Evolutionary conservation across 2,888 invertebrate genomes (phyloP).

Genomic region (Pyrrhopygopsis socrates): DNA sequence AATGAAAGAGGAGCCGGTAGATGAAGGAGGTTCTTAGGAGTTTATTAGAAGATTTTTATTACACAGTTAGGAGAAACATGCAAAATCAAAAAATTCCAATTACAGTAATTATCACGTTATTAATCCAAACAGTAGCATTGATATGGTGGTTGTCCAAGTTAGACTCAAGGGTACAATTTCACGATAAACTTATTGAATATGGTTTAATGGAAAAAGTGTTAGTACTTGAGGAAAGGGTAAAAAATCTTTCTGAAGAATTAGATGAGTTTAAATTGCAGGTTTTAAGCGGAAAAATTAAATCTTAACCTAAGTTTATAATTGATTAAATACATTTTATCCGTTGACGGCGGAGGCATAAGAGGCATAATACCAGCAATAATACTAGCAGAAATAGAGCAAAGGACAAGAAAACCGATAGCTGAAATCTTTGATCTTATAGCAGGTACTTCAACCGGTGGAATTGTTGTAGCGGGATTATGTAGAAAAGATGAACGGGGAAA

Average conservation of each 20-base stretch:
- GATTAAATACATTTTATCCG: not conserved
- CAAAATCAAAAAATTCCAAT: not conserved
- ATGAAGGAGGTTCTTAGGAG: no score
- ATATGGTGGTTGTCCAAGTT: not conserved
- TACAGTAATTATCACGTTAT: not conserved
- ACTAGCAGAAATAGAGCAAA: not conserved
- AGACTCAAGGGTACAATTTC: conserved; percentile 3
- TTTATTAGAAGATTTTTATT: no score
- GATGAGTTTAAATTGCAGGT: not conserved
- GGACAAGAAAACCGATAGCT: not conserved
- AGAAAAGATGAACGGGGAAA: not conserved
- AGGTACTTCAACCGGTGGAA: not conserved
- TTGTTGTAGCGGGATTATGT: not conserved
- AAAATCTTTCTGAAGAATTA: not conserved
- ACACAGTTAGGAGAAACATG: no score
- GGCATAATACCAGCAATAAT: not conserved
- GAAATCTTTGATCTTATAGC: not conserved
- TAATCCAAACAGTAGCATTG: not conserved
- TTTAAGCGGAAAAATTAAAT: not conserved
- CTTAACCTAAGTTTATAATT: no score
- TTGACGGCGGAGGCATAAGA: conserved; percentile 1
- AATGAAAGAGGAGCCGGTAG: no score
- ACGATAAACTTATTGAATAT: conserved; percentile 3
- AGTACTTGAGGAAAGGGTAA: conserved; percentile 3
- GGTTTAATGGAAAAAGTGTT: conserved; percentile 3